Conservation (phyloP, 2,888 invertebrate species). For the Brenthis hecate region DNA sequence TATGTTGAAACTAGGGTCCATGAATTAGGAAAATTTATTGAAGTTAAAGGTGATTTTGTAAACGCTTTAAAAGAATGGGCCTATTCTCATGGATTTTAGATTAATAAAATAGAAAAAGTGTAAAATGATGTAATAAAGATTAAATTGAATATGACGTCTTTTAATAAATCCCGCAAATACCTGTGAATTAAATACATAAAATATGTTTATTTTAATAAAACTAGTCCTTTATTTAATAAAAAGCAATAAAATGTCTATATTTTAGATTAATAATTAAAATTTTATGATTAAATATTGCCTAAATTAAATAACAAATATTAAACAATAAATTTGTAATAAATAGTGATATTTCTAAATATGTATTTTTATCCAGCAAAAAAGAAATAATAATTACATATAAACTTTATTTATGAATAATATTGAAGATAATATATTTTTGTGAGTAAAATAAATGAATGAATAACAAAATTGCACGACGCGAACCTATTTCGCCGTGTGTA, state of each 20-base stretch:
- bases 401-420: too few species aligned
- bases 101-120: slow-evolving; percentile 33
- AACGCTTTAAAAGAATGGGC: slow-evolving; percentile 87
- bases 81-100: slow-evolving; percentile 88
- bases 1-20: slow-evolving; percentile 87
- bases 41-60: slow-evolving; percentile 89
- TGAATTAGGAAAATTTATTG: slow-evolving; percentile 87
- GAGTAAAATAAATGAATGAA: slow-evolving; percentile 45
- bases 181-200: too few species aligned
- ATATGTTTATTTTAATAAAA: too few species aligned
- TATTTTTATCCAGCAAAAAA: too few species aligned
- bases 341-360: too few species aligned
- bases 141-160: slow-evolving; percentile 40
- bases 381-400: too few species aligned
- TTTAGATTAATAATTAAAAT: too few species aligned
- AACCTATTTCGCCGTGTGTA: slow-evolving; percentile 67
- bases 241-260: too few species aligned
- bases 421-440: slow-evolving; percentile 9
- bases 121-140: slow-evolving; percentile 41
- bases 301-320: too few species aligned
- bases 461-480: slow-evolving; percentile 44
- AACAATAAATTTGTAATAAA: too few species aligned
- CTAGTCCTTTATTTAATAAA: too few species aligned
- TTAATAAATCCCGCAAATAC: slow-evolving; percentile 4
- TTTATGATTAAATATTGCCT: too few species aligned